Conservation (phyloP, 1,140 invertebrate genomes). For the Maconellicoccus hirsutus region DNA sequence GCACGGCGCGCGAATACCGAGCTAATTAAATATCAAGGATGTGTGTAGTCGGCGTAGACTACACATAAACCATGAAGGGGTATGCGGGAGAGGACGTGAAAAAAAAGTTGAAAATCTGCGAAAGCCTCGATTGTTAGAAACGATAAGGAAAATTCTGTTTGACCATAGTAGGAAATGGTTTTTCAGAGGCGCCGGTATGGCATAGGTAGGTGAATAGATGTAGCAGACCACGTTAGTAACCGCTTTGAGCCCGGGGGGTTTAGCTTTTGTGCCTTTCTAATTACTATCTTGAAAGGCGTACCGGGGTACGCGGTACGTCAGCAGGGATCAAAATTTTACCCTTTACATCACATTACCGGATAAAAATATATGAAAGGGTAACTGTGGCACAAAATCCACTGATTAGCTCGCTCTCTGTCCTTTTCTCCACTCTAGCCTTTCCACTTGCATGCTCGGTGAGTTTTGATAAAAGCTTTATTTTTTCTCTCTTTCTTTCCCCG, state of each 20-base stretch:
- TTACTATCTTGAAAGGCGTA: background rate
- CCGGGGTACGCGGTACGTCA: slow-evolving; percentile 11
- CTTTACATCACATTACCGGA: slow-evolving; percentile 17
- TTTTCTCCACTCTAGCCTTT: slow-evolving; percentile 11
- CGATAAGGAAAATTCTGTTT: slow-evolving; percentile 16
- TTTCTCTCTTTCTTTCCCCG: slow-evolving; percentile 10
- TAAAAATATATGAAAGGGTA: slow-evolving; percentile 19
- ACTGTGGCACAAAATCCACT: slow-evolving; percentile 13
- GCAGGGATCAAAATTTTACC: slow-evolving; percentile 18
- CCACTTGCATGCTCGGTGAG: slow-evolving; percentile 14
- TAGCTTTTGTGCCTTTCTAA: slow-evolving; percentile 20
- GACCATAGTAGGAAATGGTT: slow-evolving; percentile 13
- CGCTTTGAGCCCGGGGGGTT: slow-evolving; percentile 14
- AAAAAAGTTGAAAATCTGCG: slow-evolving; percentile 11
- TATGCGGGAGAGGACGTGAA: background rate
- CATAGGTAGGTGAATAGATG: slow-evolving; percentile 10
- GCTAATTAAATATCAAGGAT: slow-evolving; percentile 16
- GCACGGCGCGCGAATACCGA: background rate
- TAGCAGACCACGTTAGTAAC: slow-evolving; percentile 19
- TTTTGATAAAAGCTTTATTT: slow-evolving; percentile 18
- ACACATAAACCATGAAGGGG: background rate
- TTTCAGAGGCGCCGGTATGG: slow-evolving; percentile 2
- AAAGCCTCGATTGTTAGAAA: slow-evolving; percentile 12
- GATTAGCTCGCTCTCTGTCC: slow-evolving; percentile 16
- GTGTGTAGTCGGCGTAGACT: background rate